These are phyloP conservation scores for Epinephelus awoara DNA, from an alignment of 2,797 vertebrate genomes.

Conservation along the genomic window DNA sequence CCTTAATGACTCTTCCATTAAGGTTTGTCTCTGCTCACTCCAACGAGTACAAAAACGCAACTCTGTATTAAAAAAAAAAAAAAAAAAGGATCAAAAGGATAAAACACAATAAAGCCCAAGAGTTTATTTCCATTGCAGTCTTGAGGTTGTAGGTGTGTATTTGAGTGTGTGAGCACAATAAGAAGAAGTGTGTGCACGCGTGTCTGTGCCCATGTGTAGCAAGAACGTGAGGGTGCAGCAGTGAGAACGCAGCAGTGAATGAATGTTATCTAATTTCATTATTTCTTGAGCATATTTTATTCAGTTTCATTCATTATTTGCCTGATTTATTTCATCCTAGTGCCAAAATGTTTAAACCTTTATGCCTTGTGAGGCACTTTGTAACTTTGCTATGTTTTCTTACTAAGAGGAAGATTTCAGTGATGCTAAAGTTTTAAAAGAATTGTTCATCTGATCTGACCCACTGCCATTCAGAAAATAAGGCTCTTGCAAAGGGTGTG, in stretches of 20 bases:
- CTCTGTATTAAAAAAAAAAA: background rate
- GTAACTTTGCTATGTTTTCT: background rate
- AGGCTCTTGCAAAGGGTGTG: background rate
- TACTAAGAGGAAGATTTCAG: background rate
- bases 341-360: background rate
- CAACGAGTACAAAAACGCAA: conserved; percentile 37
- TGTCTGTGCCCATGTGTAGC: too few relatives aligned
- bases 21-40: conserved; percentile 2
- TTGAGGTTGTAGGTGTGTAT: too few relatives aligned
- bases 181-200: too few relatives aligned
- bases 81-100: background rate
- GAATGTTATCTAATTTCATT: too few relatives aligned
- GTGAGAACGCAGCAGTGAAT: too few relatives aligned
- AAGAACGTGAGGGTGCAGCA: too few relatives aligned
- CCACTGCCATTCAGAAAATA: background rate
- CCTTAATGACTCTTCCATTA: conserved; percentile 44
- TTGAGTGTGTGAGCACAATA: too few relatives aligned
- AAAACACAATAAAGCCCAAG: too few relatives aligned
- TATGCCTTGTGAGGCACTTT: background rate
- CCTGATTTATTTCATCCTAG: background rate
- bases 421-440: background rate
- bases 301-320: background rate
- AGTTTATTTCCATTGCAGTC: too few relatives aligned
- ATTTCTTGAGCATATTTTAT: background rate
- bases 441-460: background rate